phyloP scores from a whole-genome alignment of 2,113 vertebrate species.

The Cheirogaleus medius region DNA sequence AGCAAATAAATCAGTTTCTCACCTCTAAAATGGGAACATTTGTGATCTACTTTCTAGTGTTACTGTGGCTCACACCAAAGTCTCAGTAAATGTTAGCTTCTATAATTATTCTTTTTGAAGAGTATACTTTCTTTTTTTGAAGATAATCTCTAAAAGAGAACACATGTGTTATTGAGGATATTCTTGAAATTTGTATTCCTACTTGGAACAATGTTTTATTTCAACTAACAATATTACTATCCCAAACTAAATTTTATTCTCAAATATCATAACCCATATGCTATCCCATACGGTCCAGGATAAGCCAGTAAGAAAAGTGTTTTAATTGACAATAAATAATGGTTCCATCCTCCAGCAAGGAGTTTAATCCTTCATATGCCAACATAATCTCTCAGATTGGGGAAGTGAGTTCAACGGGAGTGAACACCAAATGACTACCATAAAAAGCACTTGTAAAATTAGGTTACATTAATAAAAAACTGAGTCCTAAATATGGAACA shows the following conservation, averaged over 20 bases:
- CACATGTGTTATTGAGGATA: neutral
- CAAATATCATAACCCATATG: neutral
- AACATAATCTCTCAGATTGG: neutral
- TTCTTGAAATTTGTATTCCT: slow-evolving; percentile 4
- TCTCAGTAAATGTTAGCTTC: neutral
- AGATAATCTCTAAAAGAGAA: neutral
- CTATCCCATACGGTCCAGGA: neutral
- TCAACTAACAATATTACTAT: neutral
- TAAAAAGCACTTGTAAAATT: neutral
- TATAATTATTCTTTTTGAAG: neutral
- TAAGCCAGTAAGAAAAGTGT: neutral
- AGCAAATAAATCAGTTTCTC: neutral
- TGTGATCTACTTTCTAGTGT: neutral
- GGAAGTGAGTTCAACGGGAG: neutral
- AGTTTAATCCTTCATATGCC: neutral
- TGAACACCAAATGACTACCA: neutral
- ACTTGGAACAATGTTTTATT: neutral
- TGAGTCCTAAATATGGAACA: neutral
- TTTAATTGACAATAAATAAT: neutral
- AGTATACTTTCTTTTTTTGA: neutral
- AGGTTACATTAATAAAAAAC: neutral
- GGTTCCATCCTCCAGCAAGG: neutral
- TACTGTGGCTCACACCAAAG: neutral
- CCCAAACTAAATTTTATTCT: neutral
- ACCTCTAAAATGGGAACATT: neutral